Conservation (phyloP, 2,797 vertebrate genomes). For the Orestias chungarensis region DNA sequence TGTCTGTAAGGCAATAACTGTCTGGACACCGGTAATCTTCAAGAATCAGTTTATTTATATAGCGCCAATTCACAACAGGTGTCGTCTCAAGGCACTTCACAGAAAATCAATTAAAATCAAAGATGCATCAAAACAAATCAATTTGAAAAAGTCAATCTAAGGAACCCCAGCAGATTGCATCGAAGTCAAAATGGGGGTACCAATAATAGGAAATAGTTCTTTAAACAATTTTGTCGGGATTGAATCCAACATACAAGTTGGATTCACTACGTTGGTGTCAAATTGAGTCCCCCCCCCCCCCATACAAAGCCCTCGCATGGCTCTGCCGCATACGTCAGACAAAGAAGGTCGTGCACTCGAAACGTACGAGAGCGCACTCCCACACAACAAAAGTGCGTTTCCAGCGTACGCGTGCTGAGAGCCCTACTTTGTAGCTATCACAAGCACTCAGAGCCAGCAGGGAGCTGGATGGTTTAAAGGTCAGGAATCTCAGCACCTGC, state of each 20-base stretch:
- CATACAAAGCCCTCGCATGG: slow-evolving; percentile 26
- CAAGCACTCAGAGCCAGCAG: slow-evolving; percentile 69
- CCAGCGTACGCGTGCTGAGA: slow-evolving; percentile 40
- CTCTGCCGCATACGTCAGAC: slow-evolving; percentile 34
- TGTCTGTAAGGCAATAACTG: slow-evolving; percentile 78
- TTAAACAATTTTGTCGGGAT: too few relatives aligned
- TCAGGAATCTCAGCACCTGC: slow-evolving; percentile 72
- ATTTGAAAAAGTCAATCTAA: too few relatives aligned
- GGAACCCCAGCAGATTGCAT: too few relatives aligned
- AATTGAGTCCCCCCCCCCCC: slow-evolving; percentile 73
- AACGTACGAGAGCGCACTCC: slow-evolving; percentile 35
- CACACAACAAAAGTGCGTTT: slow-evolving; percentile 52
- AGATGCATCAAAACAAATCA: too few relatives aligned
- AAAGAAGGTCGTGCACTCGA: slow-evolving; percentile 26
- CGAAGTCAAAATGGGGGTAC: too few relatives aligned
- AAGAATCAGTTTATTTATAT: too few relatives aligned
- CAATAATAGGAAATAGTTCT: too few relatives aligned
- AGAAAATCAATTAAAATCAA: too few relatives aligned
- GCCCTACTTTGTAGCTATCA: slow-evolving; percentile 67
- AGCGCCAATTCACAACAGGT: too few relatives aligned
- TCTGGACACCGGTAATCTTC: slow-evolving; percentile 76
- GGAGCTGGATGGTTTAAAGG: slow-evolving; percentile 64
- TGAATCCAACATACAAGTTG: too few relatives aligned
- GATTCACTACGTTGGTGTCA: slow-evolving; percentile 69
- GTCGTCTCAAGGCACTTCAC: too few relatives aligned